Evolutionary conservation across 2,888 invertebrate genomes (phyloP).

Genomic region (Chrysotoxum bicinctum): DNA sequence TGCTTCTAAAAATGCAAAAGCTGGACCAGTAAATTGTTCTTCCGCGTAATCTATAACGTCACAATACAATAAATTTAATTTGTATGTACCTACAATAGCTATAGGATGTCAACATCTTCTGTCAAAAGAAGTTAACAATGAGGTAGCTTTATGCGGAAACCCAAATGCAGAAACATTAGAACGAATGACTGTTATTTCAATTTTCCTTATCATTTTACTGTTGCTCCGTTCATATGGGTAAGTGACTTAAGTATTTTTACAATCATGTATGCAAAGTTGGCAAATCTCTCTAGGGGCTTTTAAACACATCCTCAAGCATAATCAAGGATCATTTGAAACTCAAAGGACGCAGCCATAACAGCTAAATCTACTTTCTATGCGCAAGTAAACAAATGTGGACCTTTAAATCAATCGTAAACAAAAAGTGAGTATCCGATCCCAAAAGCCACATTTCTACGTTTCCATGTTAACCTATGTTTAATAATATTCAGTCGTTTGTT

Average conservation of each 20-base stretch:
- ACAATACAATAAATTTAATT: conserved; percentile 67
- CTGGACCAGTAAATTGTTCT: conserved; percentile 15
- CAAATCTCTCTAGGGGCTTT: conserved; percentile 45
- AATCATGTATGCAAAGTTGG: conserved; percentile 21
- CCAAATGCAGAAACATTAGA: conserved; percentile 7
- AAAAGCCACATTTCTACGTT: background rate
- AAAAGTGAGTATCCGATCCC: conserved; percentile 22
- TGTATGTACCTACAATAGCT: conserved; percentile 18
- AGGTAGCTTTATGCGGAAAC: background rate
- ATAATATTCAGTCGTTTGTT: conserved; percentile 42
- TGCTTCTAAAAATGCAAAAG: background rate
- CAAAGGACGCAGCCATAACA: background rate
- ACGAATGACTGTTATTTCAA: conserved; percentile 41
- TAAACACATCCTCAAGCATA: conserved; percentile 35
- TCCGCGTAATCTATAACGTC: conserved; percentile 22
- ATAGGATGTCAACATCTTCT: conserved; percentile 1
- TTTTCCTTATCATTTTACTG: conserved; percentile 29
- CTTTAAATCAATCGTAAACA: conserved; percentile 53
- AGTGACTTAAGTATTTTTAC: background rate
- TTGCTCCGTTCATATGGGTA: background rate
- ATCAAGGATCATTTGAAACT: conserved; percentile 36
- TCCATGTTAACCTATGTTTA: conserved; percentile 24
- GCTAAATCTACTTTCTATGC: conserved; percentile 9
- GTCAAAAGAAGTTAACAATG: background rate
- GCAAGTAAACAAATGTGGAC: conserved; percentile 21